phyloP scores from a whole-genome alignment of 2,797 vertebrate genomes.

The Clarias platycephalus region DNA sequence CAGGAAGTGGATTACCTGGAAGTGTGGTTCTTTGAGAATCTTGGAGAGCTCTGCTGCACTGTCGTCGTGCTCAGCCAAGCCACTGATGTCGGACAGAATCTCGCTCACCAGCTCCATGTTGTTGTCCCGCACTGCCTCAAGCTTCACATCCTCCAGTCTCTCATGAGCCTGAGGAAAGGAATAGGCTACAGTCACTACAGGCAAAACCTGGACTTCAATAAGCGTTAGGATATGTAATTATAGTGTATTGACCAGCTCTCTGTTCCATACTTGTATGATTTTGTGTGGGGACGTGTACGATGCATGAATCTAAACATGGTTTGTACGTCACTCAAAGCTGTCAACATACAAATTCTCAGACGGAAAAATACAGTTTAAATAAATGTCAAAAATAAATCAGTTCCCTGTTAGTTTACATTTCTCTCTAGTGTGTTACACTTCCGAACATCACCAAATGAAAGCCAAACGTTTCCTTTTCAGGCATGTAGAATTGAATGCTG shows the following conservation, averaged over 20 bases:
- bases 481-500: background rate
- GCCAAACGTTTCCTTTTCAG: too few species aligned
- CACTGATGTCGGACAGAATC: slow-evolving; percentile 89
- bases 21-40: slow-evolving; percentile 94
- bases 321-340: too few species aligned
- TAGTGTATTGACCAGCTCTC: background rate
- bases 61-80: slow-evolving; percentile 78
- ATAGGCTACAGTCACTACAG: background rate
- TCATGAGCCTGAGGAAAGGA: slow-evolving; percentile 84
- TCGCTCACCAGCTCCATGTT: slow-evolving; percentile 91
- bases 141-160: slow-evolving; percentile 90
- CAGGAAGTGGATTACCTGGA: slow-evolving; percentile 77
- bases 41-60: slow-evolving; percentile 84
- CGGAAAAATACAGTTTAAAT: too few species aligned
- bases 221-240: background rate
- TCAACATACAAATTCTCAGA: too few species aligned
- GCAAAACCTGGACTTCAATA: background rate
- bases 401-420: too few species aligned
- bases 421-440: too few species aligned
- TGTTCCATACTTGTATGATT: background rate
- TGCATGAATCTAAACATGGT: too few species aligned
- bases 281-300: too few species aligned
- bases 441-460: too few species aligned
- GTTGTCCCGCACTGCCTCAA: slow-evolving; percentile 91
- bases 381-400: too few species aligned